These are phyloP conservation scores for Erinaceus europaeus DNA, from an alignment of 2,113 vertebrate genomes.

Conservation along the genomic window DNA sequence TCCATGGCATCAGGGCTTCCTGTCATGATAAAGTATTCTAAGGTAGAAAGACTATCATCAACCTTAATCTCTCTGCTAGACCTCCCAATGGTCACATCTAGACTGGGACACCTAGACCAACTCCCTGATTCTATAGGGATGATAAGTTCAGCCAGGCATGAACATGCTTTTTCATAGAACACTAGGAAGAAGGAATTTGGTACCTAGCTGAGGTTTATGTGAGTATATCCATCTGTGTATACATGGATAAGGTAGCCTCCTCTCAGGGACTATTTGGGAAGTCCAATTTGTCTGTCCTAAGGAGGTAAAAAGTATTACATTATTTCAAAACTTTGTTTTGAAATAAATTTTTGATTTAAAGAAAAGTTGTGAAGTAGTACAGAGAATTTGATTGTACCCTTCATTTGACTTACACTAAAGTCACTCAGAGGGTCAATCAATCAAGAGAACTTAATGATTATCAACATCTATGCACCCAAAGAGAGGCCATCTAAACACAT, in stretches of 20 bases:
- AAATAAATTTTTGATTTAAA: slow-evolving; percentile 9
- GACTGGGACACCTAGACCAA: not conserved
- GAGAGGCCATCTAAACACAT: too few species aligned
- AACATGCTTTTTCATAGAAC: not conserved
- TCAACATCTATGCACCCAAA: too few species aligned
- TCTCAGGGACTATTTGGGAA: not conserved
- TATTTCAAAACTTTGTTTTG: not conserved
- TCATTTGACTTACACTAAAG: not conserved
- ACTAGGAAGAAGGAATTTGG: not conserved
- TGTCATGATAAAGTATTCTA: not conserved
- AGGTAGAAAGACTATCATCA: not conserved
- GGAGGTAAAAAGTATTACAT: too few species aligned
- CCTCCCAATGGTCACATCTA: not conserved
- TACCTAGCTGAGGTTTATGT: not conserved
- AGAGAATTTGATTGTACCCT: not conserved
- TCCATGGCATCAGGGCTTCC: too few species aligned
- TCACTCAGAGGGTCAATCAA: too few species aligned
- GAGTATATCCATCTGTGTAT: not conserved
- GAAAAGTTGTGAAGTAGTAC: not conserved
- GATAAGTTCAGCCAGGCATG: not conserved
- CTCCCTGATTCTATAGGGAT: not conserved
- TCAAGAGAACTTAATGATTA: too few species aligned
- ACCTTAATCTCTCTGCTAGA: not conserved
- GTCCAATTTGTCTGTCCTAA: not conserved
- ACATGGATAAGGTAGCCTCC: not conserved